Base-by-base conservation (phyloP, 1,140 invertebrate species). In the Oryctes rhinoceros region DNA sequence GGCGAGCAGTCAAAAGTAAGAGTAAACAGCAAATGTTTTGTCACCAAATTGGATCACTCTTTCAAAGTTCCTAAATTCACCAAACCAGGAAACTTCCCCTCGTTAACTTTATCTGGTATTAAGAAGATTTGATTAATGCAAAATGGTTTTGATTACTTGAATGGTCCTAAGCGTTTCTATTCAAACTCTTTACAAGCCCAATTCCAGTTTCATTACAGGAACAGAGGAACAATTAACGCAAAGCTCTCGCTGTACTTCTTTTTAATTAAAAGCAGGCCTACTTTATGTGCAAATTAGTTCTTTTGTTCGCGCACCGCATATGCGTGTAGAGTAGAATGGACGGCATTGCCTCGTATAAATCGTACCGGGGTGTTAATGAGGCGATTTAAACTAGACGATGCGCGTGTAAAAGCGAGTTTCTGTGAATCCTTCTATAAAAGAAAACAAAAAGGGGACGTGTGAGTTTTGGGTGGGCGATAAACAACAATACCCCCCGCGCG, bases 401-500 rank as follows among this genome's bases (percentile, higher is more conserved):
- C 35, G 65, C 11, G 65, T 71, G 53, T 59, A 59, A n/a, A 35
- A 71, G 65, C 65, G 65, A 71, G 65, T 71, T 71, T 24, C 65
- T 71, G 65, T 71, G 65, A 71, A 71, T 71, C 65, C 24, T 71
- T 39, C 39, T 20, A 71, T 24, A 71, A 71, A 71, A 71, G 65
- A 18, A 39, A 37, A 74, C 39, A 75, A 79, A 67, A 71, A n/a
- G 65, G 65, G 65, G 35, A 71, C 65, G 65, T 71, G 79, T 80
- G 79, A 30, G 79, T 75, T 80, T 47, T 53, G 71, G 71, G 79
- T 80, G 79, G 79, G 79, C 79, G 79, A 80, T 47, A 44, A 44
- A 76, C 74, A 80, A 80, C 79, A 80, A 80, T 80, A 53, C 79
- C 79, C 48, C 79, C 79, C 74, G 79, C 79, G 79, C 71, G 39